A percentile compares a stretch with the other conserved stretches of the same genome.
Conservation (phyloP, 2,113 vertebrate genomes). For the Barbus barbus region DNA sequence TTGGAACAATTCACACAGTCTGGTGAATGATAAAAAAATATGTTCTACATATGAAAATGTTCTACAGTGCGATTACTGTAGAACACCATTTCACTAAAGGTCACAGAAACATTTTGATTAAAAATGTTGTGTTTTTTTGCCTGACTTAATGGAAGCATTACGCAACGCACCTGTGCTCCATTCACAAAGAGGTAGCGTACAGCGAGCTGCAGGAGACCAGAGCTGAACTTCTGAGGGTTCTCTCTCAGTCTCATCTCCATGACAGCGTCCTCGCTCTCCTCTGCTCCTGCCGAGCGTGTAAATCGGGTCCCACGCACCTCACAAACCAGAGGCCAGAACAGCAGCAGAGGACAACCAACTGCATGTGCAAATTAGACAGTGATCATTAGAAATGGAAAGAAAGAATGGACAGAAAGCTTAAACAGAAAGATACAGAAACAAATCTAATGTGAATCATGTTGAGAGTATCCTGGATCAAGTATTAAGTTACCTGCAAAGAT, state of each 20-base stretch:
- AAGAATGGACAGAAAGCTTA: neutral
- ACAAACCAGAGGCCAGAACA: conserved; percentile 93
- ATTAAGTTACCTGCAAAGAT: conserved; percentile 86
- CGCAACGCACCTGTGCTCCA: conserved; percentile 82
- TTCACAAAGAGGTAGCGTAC: conserved; percentile 90
- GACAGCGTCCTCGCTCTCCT: conserved; percentile 78
- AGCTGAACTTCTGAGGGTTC: conserved; percentile 83
- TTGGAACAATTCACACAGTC: neutral
- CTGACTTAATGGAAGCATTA: neutral
- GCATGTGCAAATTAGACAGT: conserved; percentile 27
- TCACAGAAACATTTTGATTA: neutral
- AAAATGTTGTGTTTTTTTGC: neutral
- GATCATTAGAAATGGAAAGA: neutral
- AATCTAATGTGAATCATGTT: neutral
- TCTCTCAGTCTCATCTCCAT: conserved; percentile 96
- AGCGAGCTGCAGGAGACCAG: conserved; percentile 85
- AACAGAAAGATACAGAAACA: neutral
- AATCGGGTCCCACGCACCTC: conserved; percentile 73
- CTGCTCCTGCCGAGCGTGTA: conserved; percentile 67
- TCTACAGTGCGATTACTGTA: neutral
- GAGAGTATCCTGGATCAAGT: neutral
- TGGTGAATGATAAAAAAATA: neutral
- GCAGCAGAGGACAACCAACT: conserved; percentile 89
- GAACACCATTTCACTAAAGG: neutral
- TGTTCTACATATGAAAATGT: too few species aligned